Evolutionary conservation across 2,797 vertebrate genomes (phyloP), one percentile per base, ranked within the genome.

Genomic region (Eleutherodactylus coqui): DNA sequence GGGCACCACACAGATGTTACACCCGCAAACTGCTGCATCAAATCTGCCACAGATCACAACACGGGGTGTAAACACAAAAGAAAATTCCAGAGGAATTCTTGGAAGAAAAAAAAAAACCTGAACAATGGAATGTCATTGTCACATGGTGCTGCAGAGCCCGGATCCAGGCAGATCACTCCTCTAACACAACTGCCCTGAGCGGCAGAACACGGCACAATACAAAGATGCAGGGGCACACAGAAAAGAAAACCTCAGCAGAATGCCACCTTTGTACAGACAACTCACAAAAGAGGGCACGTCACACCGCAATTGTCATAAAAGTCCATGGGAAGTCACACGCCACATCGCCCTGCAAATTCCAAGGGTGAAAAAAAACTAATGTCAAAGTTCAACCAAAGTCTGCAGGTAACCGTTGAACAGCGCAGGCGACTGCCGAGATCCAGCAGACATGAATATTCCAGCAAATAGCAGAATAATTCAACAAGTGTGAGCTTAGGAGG

Each of bases 211-310:
- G 43, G 34, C 62, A 69, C 43, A 49, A 51, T 16, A 47, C 10
- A 36, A n/a, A 64, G 13, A 79, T 11, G 36, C 27, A 51, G 72
- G 8, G 55, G 16, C 82, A 78, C 8, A 34, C 34, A 64, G 21
- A 41, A 11, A 11, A 34, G 9, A 34, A 75, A 34, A 6, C 36
- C 49, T 10, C 41, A 45, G 55, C 72, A 76, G 70, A 43, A 76
- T 43, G 55, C 14, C 85, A 86, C 79, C 79, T 86, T 67, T 82
- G 79, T 53, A 82, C 75, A 34, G 55, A 49, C 53, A 73, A 10
- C 38, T 79, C 81, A 84, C 86, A 86, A 82, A 69, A 70, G 73
- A 83, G 21, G 60, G 73, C 45, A 86, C 36, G 27, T 72, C 36
- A 69, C 36, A 32, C 24, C 7, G 3, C 58, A 82, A 60, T 62